These are phyloP conservation scores for Zoroaster sp. DNA, from an alignment of 53 echinoderm and acorn worm genomes.

Conservation along the genomic window DNA sequence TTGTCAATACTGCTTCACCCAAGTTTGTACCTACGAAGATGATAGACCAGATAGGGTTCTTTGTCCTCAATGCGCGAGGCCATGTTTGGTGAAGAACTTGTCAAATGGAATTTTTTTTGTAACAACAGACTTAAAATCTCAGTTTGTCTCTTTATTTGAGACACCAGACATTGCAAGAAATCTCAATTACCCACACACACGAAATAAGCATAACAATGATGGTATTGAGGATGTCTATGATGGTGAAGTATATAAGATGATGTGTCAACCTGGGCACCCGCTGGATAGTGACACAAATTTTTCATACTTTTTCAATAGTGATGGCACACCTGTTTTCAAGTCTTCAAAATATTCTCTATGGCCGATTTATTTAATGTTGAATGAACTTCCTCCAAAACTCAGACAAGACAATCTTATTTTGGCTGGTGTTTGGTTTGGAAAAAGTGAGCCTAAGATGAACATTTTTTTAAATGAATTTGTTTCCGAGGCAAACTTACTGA, in stretches of 20 bases:
- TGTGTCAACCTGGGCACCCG: neutral
- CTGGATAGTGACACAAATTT: neutral
- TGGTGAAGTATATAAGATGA: constrained; percentile 34
- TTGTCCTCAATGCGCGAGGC: constrained; percentile 22
- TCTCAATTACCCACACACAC: constrained; percentile 1
- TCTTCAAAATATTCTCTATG: constrained; percentile 32
- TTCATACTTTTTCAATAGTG: constrained; percentile 24
- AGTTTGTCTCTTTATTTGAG: constrained; percentile 34
- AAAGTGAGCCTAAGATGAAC: neutral
- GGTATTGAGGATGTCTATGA: constrained; percentile 52
- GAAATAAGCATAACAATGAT: neutral
- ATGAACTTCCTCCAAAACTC: constrained; percentile 50
- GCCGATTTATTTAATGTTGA: constrained; percentile 13
- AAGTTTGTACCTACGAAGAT: constrained; percentile 20
- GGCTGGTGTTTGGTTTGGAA: neutral
- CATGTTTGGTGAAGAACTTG: constrained; percentile 14
- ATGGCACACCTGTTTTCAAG: constrained; percentile 7
- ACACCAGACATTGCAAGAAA: constrained; percentile 12
- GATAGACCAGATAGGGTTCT: constrained; percentile 2
- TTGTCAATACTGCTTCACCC: constrained; percentile 8
- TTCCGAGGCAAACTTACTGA: neutral
- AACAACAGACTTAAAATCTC: constrained; percentile 19
- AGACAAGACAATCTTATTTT: neutral
- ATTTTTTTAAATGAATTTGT: neutral
- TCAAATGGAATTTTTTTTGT: constrained; percentile 18